A percentile compares a stretch with the other conserved stretches of the same genome.
phyloP scores from a whole-genome alignment of 2,888 invertebrate genomes.

The Ophion obscuratus region DNA sequence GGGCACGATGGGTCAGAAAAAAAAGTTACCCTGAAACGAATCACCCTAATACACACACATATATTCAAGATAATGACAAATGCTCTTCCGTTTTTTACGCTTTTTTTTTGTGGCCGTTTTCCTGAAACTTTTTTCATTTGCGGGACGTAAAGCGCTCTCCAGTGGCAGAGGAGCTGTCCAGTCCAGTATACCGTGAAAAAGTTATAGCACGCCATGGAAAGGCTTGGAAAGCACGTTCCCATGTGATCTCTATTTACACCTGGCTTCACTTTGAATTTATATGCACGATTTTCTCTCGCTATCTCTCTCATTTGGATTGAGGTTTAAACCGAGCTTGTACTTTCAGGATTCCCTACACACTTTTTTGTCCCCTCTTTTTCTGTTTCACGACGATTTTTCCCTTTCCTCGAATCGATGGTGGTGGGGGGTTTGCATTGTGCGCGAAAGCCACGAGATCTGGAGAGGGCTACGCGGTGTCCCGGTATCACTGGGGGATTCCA shows the following conservation, averaged over 20 bases:
- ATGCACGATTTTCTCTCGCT: not conserved
- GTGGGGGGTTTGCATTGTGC: constrained; percentile 49
- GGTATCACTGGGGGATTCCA: constrained; percentile 21
- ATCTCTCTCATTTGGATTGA: constrained; percentile 29
- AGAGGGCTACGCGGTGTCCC: not conserved
- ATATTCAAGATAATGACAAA: no score
- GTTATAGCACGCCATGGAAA: constrained; percentile 54
- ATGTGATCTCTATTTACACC: constrained; percentile 54
- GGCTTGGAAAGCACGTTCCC: constrained; percentile 43
- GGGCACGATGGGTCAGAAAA: no score
- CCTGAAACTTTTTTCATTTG: constrained; percentile 39
- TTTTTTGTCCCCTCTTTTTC: constrained; percentile 7
- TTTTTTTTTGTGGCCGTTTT: constrained; percentile 20
- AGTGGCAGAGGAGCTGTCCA: constrained; percentile 21
- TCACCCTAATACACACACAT: no score
- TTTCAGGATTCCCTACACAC: constrained; percentile 25
- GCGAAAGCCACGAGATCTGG: not conserved
- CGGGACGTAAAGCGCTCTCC: constrained; percentile 24
- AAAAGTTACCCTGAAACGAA: no score
- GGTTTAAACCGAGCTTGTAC: constrained; percentile 47
- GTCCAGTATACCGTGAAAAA: constrained; percentile 32
- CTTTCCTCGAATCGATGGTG: constrained; percentile 9
- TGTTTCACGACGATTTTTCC: constrained; percentile 1
- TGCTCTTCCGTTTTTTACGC: not conserved
- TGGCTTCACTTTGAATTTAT: constrained; percentile 55